These are phyloP conservation scores for Cottoperca gobio DNA, from an alignment of 2,797 vertebrate species.

Conservation along the genomic window DNA sequence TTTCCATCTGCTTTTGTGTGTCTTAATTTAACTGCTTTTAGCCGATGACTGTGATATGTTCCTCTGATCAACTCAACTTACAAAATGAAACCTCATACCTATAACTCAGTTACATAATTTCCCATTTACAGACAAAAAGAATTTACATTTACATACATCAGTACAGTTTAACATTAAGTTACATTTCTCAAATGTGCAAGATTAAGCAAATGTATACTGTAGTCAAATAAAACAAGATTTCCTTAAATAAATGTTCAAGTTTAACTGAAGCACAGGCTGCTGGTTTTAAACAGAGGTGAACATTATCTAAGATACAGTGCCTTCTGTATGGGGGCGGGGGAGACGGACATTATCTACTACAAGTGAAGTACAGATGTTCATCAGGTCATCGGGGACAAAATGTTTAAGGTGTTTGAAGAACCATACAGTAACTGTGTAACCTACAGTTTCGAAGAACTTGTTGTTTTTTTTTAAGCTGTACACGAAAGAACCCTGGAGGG, in stretches of 20 bases:
- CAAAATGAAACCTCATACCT: conserved; percentile 87
- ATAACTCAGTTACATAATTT: conserved; percentile 84
- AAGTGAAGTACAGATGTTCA: conserved; percentile 40
- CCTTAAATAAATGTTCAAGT: conserved; percentile 88
- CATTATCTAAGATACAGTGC: conserved; percentile 76
- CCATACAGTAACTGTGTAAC: conserved; percentile 40
- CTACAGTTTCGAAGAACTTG: conserved; percentile 53
- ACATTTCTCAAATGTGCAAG: conserved; percentile 90
- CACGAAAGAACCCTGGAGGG: conserved; percentile 32
- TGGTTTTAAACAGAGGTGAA: conserved; percentile 85
- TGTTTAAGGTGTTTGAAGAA: conserved; percentile 29
- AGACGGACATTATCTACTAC: conserved; percentile 39
- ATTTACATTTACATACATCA: conserved; percentile 87
- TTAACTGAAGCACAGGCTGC: conserved; percentile 87
- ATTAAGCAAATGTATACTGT: conserved; percentile 90
- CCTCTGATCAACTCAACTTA: conserved; percentile 84
- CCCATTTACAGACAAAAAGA: conserved; percentile 86
- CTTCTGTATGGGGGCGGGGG: conserved; percentile 51
- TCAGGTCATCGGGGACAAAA: conserved; percentile 31
- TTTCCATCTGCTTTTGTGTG: conserved; percentile 84
- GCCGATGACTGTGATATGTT: conserved; percentile 88
- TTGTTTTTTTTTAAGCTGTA: conserved; percentile 55
- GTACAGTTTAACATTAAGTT: conserved; percentile 89
- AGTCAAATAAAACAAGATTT: conserved; percentile 84
- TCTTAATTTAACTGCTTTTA: conserved; percentile 76